A percentile compares a stretch with the other conserved stretches of the same genome.
phyloP scores from a whole-genome alignment of 2,888 invertebrate species.

The Trilocha varians region DNA sequence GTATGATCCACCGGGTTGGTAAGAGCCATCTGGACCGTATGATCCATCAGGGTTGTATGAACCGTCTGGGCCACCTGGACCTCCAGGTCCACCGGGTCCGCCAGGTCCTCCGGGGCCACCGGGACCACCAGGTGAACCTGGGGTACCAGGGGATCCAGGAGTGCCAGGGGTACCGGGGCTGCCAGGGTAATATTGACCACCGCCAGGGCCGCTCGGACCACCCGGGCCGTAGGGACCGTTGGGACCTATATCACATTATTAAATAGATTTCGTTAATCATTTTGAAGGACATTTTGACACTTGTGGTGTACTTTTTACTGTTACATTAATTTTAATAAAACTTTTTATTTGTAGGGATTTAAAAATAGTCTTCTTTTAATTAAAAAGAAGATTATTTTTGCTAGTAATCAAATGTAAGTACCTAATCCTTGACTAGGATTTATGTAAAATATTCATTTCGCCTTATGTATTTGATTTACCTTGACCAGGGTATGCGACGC shows the following conservation, averaged over 20 bases:
- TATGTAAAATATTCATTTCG: background rate
- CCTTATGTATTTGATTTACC: slow-evolving; percentile 14
- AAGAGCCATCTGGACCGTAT: slow-evolving; percentile 18
- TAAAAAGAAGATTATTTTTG: too few species aligned
- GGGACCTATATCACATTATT: slow-evolving; percentile 10
- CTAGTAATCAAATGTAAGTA: too few species aligned
- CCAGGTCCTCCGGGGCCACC: slow-evolving; percentile 8
- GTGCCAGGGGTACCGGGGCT: slow-evolving; percentile 16
- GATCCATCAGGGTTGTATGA: slow-evolving; percentile 7
- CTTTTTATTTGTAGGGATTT: too few species aligned
- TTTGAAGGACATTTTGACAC: background rate
- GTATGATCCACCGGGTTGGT: slow-evolving; percentile 12
- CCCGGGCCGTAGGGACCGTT: slow-evolving; percentile 12
- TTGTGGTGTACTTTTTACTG: too few species aligned
- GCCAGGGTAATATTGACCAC: too few species aligned
- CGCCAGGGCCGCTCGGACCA: slow-evolving; percentile 13
- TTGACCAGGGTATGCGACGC: slow-evolving; percentile 41
- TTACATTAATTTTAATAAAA: too few species aligned
- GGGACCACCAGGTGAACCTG: slow-evolving; percentile 11
- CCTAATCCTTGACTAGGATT: too few species aligned
- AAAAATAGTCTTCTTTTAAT: too few species aligned
- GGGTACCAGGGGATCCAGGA: slow-evolving; percentile 9
- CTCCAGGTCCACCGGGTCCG: slow-evolving; percentile 10
- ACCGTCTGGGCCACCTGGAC: slow-evolving; percentile 24
- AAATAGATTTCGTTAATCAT: background rate